Percentiles rank a stretch among this genome's conserved stretches.
Conservation (phyloP, 1,140 invertebrate genomes). For the Drosophila elegans region DNA sequence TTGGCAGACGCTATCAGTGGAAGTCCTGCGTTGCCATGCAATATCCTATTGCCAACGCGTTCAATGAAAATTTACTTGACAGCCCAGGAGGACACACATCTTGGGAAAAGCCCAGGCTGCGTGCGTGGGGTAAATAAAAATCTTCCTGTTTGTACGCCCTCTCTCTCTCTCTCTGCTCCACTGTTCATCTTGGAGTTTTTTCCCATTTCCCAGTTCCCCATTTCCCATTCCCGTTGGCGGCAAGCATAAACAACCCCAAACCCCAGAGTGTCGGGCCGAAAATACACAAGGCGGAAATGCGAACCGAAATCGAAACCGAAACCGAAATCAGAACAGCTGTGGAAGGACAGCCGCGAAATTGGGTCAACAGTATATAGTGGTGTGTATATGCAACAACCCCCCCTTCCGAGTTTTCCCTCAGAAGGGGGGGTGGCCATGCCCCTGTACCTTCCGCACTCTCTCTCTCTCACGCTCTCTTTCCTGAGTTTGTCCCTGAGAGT, state of each 20-base stretch:
- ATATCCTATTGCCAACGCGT: conserved; percentile 52
- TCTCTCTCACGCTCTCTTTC: conserved; percentile 8
- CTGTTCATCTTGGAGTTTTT: conserved; percentile 46
- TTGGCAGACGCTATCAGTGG: conserved; percentile 45
- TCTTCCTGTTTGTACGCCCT: conserved; percentile 31
- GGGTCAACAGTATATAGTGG: conserved; percentile 72
- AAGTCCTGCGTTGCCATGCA: conserved; percentile 44
- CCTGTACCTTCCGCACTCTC: conserved; percentile 29
- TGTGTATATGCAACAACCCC: conserved; percentile 12
- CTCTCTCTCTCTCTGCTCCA: conserved; percentile 4
- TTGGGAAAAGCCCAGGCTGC: conserved; percentile 41
- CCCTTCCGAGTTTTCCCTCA: neutral
- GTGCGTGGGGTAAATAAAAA: conserved; percentile 78
- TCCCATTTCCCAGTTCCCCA: conserved; percentile 13
- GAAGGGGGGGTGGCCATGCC: conserved; percentile 53
- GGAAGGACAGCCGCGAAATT: conserved; percentile 75
- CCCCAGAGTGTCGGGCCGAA: conserved; percentile 53
- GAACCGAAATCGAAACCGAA: conserved; percentile 66
- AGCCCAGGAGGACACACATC: conserved; percentile 21
- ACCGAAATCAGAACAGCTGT: conserved; percentile 79
- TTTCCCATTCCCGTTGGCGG: conserved; percentile 10
- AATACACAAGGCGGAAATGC: conserved; percentile 57
- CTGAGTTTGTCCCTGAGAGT: conserved; percentile 23
- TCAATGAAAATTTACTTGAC: conserved; percentile 75
- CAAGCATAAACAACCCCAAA: conserved; percentile 78